Evolutionary conservation across 35 echinoderm and acorn worm genomes (phyloP).

Genomic region (Strongylocentrotus purpuratus): DNA sequence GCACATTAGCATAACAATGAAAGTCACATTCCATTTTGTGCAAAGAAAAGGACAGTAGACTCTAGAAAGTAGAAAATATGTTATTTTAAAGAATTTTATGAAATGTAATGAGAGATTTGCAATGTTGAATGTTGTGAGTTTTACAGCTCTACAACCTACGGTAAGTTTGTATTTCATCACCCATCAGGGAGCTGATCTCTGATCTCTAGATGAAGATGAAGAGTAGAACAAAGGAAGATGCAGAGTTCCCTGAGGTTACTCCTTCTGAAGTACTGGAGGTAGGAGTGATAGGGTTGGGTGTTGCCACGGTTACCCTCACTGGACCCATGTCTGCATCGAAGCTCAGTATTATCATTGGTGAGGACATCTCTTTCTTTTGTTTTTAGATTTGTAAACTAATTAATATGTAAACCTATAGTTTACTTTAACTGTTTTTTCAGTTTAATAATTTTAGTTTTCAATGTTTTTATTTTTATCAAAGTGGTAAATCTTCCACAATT

Average conservation of each 20-base stretch:
- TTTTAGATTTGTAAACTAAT: neutral
- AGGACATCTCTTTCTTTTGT: neutral
- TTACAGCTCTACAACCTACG: too few species aligned
- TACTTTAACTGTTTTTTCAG: neutral
- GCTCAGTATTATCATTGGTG: constrained; percentile 45
- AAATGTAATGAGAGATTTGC: too few species aligned
- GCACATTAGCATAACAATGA: too few species aligned
- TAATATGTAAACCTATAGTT: neutral
- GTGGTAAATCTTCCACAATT: too few species aligned
- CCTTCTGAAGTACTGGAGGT: neutral
- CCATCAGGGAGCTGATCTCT: neutral
- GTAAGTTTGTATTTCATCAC: too few species aligned
- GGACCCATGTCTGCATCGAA: constrained; percentile 27
- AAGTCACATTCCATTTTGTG: too few species aligned
- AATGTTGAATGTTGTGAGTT: too few species aligned
- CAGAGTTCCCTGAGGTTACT: neutral
- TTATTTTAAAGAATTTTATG: too few species aligned
- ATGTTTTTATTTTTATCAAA: neutral
- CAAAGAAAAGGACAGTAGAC: too few species aligned
- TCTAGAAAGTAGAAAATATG: too few species aligned
- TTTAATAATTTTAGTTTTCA: neutral
- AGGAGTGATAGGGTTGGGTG: constrained; percentile 21
- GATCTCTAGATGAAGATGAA: neutral
- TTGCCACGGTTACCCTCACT: neutral
- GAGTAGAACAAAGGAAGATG: neutral